A percentile compares a stretch with the other conserved stretches of the same genome.
These are phyloP conservation scores for Chironomus riparius DNA, from an alignment of 2,888 invertebrate species.

Conservation along the genomic window DNA sequence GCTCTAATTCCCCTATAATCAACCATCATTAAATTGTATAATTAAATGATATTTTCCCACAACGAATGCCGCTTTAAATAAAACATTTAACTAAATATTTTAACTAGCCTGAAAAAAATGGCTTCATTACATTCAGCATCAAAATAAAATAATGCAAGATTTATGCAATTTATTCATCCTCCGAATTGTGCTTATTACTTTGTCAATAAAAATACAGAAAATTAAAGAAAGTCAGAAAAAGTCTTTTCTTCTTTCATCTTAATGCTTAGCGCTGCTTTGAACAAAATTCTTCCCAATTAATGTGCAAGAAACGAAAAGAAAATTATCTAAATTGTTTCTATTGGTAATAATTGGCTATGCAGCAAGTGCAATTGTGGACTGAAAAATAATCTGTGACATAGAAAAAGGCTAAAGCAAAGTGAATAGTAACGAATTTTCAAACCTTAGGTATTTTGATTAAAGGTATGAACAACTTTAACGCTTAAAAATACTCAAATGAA, in stretches of 20 bases:
- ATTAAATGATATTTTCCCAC: not conserved
- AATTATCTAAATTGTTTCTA: not conserved
- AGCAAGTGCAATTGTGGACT: not conserved
- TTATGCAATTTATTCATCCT: not conserved
- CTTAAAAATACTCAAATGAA: too few relatives aligned
- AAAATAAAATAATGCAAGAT: not conserved
- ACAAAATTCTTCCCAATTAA: too few relatives aligned
- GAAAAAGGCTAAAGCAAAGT: not conserved
- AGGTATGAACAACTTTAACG: too few relatives aligned
- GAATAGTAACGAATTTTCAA: not conserved
- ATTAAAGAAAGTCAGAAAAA: not conserved
- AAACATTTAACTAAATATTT: not conserved
- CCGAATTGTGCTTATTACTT: not conserved
- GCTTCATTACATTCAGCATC: not conserved
- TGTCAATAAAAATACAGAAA: not conserved
- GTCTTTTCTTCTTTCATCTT: not conserved
- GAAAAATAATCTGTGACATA: too few relatives aligned
- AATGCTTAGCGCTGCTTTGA: too few relatives aligned
- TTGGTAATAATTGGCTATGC: not conserved
- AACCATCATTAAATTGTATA: not conserved
- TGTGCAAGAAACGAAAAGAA: not conserved
- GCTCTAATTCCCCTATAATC: slow-evolving; percentile 3
- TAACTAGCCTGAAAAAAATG: not conserved
- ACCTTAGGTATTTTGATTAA: too few relatives aligned
- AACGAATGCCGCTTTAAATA: not conserved